Conservation (phyloP, 1,140 invertebrate species). For the Stegodyphus mimosarum region DNA sequence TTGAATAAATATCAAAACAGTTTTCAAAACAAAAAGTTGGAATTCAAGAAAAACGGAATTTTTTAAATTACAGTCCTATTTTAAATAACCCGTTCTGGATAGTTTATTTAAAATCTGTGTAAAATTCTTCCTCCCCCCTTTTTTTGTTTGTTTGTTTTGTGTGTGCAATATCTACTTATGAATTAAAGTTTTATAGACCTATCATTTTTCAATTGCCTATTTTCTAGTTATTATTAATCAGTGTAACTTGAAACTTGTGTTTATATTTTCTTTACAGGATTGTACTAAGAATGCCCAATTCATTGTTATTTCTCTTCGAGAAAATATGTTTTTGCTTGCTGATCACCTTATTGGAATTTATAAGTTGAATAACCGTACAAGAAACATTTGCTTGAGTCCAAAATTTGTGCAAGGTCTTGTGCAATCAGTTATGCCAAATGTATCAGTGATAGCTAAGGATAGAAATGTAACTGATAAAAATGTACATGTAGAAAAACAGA, state of each 20-base stretch:
- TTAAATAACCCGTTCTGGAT: too few species aligned
- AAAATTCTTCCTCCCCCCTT: too few species aligned
- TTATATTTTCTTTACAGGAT: slow-evolving; percentile 74
- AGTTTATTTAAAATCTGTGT: too few species aligned
- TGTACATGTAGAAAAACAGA: too few species aligned
- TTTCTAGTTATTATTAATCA: background rate
- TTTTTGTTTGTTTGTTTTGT: too few species aligned
- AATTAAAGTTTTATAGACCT: too few species aligned
- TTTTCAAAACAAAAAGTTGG: too few species aligned
- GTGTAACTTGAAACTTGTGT: background rate
- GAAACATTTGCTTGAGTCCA: slow-evolving; percentile 36
- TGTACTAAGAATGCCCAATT: slow-evolving; percentile 98
- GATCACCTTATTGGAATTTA: slow-evolving; percentile 95
- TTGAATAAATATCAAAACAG: too few species aligned
- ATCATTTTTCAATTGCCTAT: too few species aligned
- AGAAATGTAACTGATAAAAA: background rate
- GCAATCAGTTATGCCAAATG: background rate
- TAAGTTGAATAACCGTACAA: slow-evolving; percentile 82
- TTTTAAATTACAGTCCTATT: too few species aligned
- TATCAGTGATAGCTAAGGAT: background rate
- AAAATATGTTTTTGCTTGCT: slow-evolving; percentile 97
- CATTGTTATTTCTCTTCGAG: slow-evolving; percentile 95
- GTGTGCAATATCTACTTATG: too few species aligned
- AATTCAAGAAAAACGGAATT: too few species aligned
- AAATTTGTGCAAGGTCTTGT: background rate